phyloP scores from a whole-genome alignment of 2,797 vertebrate species.

The Echiichthys vipera region DNA sequence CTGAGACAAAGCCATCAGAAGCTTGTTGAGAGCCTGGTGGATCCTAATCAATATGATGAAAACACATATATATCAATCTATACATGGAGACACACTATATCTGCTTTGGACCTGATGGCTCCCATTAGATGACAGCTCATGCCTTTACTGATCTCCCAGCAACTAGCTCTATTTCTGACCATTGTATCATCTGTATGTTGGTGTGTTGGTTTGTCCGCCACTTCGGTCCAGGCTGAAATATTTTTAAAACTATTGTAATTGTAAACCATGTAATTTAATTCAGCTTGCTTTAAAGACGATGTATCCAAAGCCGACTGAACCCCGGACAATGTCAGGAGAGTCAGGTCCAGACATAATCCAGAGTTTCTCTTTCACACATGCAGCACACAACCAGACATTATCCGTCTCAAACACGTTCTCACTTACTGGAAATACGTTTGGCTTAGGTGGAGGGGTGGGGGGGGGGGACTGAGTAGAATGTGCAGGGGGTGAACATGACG shows the following conservation, averaged over 20 bases:
- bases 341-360: too few species aligned
- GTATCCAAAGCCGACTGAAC: too few species aligned
- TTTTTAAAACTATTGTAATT: neutral
- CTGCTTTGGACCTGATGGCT: neutral
- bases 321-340: too few species aligned
- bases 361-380: too few species aligned
- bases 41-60: constrained; percentile 31
- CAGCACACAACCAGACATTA: too few species aligned
- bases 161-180: neutral
- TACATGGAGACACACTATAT: constrained; percentile 4
- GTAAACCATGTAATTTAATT: neutral
- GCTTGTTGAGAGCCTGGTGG: constrained; percentile 25
- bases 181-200: neutral
- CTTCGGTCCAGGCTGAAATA: neutral
- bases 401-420: too few species aligned
- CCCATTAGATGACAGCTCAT: constrained; percentile 9
- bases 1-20: constrained; percentile 38
- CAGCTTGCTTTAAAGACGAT: neutral
- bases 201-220: neutral
- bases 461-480: too few species aligned
- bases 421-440: too few species aligned
- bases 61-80: constrained; percentile 13
- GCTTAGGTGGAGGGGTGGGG: too few species aligned
- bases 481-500: too few species aligned
- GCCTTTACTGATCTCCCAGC: neutral